Evolutionary conservation across 92 coral and sea anemone genomes (phyloP).

Genomic region (Epizoanthus stellaris): DNA sequence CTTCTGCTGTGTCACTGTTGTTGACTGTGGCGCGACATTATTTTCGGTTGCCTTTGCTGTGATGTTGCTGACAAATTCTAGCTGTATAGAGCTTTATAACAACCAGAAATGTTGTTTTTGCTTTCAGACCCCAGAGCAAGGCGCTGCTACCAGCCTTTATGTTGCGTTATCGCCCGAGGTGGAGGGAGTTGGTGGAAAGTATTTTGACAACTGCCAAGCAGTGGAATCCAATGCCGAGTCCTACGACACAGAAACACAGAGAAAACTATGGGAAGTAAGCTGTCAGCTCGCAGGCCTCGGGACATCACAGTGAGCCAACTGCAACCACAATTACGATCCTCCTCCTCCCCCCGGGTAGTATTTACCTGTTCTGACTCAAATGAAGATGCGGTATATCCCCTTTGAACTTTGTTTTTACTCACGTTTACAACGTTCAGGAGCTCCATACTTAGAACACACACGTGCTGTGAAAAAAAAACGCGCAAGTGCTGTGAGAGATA

Average conservation of each 20-base stretch:
- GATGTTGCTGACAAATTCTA: background rate
- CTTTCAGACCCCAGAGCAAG: constrained; percentile 86
- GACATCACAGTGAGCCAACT: background rate
- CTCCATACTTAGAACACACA: no score
- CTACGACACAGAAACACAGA: constrained; percentile 78
- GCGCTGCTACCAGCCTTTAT: constrained; percentile 87
- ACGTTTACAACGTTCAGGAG: no score
- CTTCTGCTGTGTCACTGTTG: constrained; percentile 12
- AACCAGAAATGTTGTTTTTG: background rate
- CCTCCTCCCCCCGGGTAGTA: no score
- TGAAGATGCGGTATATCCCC: no score
- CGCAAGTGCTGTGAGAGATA: no score
- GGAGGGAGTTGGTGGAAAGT: constrained; percentile 87
- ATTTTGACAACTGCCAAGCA: constrained; percentile 84
- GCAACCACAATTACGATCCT: no score
- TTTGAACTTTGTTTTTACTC: no score
- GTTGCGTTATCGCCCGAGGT: constrained; percentile 85
- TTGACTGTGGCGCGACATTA: background rate
- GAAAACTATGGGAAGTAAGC: constrained; percentile 86
- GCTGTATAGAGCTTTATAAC: background rate
- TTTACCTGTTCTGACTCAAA: no score
- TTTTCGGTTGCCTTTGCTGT: background rate
- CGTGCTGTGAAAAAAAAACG: no score
- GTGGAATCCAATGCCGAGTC: constrained; percentile 77
- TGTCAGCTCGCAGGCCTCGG: constrained; percentile 75